Evolutionary conservation across 2,797 vertebrate genomes (phyloP).

Genomic region (Enteromius treurensis): DNA sequence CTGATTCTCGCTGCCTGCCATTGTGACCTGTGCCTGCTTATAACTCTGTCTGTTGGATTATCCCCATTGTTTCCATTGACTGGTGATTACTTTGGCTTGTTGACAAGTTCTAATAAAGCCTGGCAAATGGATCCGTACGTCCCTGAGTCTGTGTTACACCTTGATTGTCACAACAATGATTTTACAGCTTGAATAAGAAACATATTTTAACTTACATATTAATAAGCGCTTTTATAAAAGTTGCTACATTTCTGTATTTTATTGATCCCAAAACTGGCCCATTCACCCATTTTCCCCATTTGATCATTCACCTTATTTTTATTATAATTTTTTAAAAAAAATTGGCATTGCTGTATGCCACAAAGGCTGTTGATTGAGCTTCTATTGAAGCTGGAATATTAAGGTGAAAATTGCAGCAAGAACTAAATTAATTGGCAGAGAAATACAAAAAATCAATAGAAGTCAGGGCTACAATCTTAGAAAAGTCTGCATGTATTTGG

Average conservation of each 20-base stretch:
- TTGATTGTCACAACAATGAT: neutral
- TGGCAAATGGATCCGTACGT: too few relatives aligned
- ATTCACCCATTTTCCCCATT: neutral
- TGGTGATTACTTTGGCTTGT: too few relatives aligned
- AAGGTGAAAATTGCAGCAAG: neutral
- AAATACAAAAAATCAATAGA: neutral
- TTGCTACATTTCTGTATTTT: neutral
- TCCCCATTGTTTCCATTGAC: too few relatives aligned
- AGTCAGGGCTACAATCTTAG: neutral
- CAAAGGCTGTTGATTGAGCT: neutral
- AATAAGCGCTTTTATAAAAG: neutral
- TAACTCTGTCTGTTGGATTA: too few relatives aligned
- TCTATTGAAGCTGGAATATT: neutral
- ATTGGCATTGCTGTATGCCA: neutral
- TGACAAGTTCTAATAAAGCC: too few relatives aligned
- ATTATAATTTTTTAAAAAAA: too few relatives aligned
- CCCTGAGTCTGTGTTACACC: too few relatives aligned
- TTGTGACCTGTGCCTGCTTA: too few relatives aligned
- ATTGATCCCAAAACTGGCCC: neutral
- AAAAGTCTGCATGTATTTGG: neutral
- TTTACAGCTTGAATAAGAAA: neutral
- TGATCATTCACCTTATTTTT: neutral
- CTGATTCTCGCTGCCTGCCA: too few relatives aligned
- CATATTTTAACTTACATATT: neutral
- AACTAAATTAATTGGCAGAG: neutral